phyloP scores from a whole-genome alignment of 2,113 vertebrate species.

The Todiramphus saurophagus region DNA sequence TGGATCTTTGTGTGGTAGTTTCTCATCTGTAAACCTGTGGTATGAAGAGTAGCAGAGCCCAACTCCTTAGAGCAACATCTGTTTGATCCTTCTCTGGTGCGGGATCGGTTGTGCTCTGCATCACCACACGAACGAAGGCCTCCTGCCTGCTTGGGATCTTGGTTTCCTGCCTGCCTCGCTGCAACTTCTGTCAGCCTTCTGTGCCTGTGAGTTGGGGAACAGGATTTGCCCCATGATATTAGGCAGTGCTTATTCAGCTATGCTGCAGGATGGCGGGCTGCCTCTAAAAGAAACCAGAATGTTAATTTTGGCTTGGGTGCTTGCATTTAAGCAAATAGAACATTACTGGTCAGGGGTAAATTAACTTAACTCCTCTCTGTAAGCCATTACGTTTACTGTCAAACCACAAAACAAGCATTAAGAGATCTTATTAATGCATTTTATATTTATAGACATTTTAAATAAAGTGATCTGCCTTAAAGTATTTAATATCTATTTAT shows the following conservation, averaged over 20 bases:
- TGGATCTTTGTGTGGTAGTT: neutral
- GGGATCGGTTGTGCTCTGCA: neutral
- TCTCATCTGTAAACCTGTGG: neutral
- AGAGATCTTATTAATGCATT: constrained; percentile 66
- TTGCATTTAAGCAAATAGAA: constrained; percentile 69
- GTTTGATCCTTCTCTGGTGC: neutral
- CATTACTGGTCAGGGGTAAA: constrained; percentile 62
- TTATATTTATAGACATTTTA: constrained; percentile 68
- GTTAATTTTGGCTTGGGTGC: constrained; percentile 68
- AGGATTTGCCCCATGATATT: constrained; percentile 32
- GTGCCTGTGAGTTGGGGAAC: neutral
- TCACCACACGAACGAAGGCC: neutral
- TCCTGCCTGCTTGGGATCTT: neutral
- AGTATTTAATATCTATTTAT: constrained; percentile 61
- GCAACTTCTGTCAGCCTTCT: neutral
- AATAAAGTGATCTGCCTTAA: constrained; percentile 67
- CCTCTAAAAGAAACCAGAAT: constrained; percentile 73
- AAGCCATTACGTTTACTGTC: constrained; percentile 70
- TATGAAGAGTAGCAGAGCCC: neutral
- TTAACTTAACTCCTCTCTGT: constrained; percentile 68
- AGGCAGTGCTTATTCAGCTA: constrained; percentile 52
- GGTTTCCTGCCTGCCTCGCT: neutral
- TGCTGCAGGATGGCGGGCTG: constrained; percentile 38
- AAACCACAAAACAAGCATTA: constrained; percentile 72
- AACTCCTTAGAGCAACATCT: neutral